Evolutionary conservation across 2,888 invertebrate genomes (phyloP), one percentile per base, ranked within the genome.

Genomic region (Junonia oenone): DNA sequence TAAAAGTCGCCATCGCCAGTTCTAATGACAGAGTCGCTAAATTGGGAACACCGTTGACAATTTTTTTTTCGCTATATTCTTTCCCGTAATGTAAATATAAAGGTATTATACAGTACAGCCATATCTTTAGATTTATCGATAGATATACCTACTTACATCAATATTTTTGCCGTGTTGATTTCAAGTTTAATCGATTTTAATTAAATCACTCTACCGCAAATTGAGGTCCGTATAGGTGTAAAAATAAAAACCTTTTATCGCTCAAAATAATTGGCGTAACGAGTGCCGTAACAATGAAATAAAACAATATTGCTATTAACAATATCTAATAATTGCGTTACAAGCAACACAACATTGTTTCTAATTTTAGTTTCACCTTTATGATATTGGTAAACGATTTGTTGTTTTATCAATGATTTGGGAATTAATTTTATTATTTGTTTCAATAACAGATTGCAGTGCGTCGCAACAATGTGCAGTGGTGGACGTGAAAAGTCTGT

Each of bases 401-500:
- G 70, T 3, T 31, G 59, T n/a, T 71, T 40, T 38, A 13, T 17
- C 15, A 45, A 37, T 48, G 43, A 54, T 40, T 38, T 50, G 9
- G 9, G 58, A 65, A 60, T 51, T 64, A 14, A 47, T 56, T 53
- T 56, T 58, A 8, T 27, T 62, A 14, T 33, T 71, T 51, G 53
- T 65, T 26, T 59, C 73, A 6, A 63, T 57, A 60, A 63, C 53
- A 31, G 69, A 63, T 1, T 66, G 63, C 17, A 68, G 68, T 22
- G 67, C 58, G 5, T 54, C 66, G 3, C 58, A 66, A 9, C 81
- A 78, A 63, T 87, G 85, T 66, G 65, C 72, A 5, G 68, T 76
- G 56, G 71, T 76, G 9, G 86, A 84, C 60, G 75, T 83, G 2
- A 89, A 84, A 52, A 81, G 70, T 62, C 68, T 89, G n/a, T 51